A percentile compares a stretch with the other conserved stretches of the same genome.
Conservation (phyloP, 2,113 vertebrate genomes). For the Atherinomorus stipes region DNA sequence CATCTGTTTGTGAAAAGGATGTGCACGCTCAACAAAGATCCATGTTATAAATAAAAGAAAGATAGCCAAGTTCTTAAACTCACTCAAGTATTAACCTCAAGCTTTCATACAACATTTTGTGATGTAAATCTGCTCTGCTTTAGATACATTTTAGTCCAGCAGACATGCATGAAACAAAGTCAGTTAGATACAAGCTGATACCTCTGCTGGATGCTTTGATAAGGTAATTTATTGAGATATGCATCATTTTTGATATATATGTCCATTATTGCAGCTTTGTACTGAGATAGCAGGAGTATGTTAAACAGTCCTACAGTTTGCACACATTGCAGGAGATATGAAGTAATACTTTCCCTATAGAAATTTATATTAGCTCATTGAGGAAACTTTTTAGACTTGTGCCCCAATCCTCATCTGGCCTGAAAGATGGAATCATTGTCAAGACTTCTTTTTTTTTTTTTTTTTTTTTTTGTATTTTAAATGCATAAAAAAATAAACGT, state of each 20-base stretch:
- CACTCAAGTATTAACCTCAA: slow-evolving; percentile 1
- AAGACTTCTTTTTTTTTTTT: slow-evolving; percentile 47
- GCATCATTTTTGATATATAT: slow-evolving; percentile 28
- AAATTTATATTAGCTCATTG: slow-evolving; percentile 40
- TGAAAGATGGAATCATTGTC: slow-evolving; percentile 58
- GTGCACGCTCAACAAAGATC: slow-evolving; percentile 36
- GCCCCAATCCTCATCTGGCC: slow-evolving; percentile 46
- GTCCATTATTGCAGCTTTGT: slow-evolving; percentile 42
- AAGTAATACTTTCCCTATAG: slow-evolving; percentile 25
- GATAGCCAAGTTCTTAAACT: slow-evolving; percentile 18
- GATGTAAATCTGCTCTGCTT: slow-evolving; percentile 19
- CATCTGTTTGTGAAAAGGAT: slow-evolving; percentile 59
- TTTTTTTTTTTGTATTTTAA: slow-evolving; percentile 74
- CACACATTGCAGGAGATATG: slow-evolving; percentile 40
- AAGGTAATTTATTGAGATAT: slow-evolving; percentile 19
- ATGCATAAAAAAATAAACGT: slow-evolving; percentile 77
- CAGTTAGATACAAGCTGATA: slow-evolving; percentile 1
- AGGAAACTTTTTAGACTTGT: slow-evolving; percentile 41
- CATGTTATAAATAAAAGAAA: slow-evolving; percentile 27
- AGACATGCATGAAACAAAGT: slow-evolving; percentile 37
- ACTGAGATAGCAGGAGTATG: slow-evolving; percentile 7
- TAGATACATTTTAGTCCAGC: slow-evolving; percentile 16
- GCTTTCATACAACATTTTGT: slow-evolving; percentile 3
- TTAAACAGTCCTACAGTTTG: slow-evolving; percentile 18
- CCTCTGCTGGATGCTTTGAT: neutral